Evolutionary conservation across 2,113 vertebrate species (phyloP), one percentile per base, ranked within the genome.

Genomic region (Oriolus oriolus): DNA sequence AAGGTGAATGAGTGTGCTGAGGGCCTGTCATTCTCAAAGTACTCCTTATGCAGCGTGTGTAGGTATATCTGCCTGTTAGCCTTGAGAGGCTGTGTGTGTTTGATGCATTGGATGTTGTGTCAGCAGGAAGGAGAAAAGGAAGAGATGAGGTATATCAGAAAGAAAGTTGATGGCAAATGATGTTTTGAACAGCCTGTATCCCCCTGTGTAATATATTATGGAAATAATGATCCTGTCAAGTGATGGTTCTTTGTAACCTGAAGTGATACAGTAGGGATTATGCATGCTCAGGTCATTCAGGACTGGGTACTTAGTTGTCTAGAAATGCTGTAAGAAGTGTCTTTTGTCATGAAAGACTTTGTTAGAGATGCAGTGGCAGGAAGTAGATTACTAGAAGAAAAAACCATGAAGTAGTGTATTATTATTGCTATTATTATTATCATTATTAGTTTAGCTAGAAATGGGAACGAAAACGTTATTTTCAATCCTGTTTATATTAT

Each of bases 31-130:
- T 96, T 75, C 75, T 85, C 8, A 30, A 90, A 89, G 84, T 94
- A 63, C 71, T 45, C 96, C 90, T 95, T 95, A 91, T 97, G 83
- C 81, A 84, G 77, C 24, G 16, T 76, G 82, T 88, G 84, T 93
- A 90, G 65, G 54, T 95, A 94, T 77, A 93, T 96, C 87, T 93
- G 49, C 95, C 83, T 96, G 79, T 96, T 92, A 96, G 87, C 71
- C 87, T 49, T 93, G 65, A 73, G 85, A 96, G 95, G 85, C 57
- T 81, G 10, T 91, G 49, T 88, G 76, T 87, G 33, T 95, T 95
- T 96, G 96, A 96, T 96, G 92, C 91, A 79, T 70, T 93, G 89
- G 60, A 69, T 97, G 79, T 73, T 96, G 78, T 97, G 89, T 97
- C 79, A 95, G 69, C 90, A 94, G 84, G 73, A 74, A 89, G 78